Conservation (phyloP, 2,888 invertebrate species). For the Thymelicus lineola region DNA sequence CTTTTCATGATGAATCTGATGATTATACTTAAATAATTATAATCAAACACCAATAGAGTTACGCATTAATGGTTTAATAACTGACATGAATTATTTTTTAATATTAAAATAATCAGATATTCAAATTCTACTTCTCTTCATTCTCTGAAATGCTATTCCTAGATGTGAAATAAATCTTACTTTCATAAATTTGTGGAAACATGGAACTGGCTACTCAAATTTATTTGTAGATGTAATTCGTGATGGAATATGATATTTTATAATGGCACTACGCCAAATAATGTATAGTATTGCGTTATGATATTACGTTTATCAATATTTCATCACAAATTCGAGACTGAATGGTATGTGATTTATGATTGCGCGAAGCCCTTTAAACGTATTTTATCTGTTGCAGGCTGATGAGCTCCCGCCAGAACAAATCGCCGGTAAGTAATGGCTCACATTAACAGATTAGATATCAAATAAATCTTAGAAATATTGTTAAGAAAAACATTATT, state of each 20-base stretch:
- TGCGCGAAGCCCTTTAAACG: constrained; percentile 20
- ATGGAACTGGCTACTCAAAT: constrained; percentile 19
- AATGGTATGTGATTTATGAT: constrained; percentile 15
- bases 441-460: constrained; percentile 33
- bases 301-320: constrained; percentile 26
- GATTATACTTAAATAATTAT: no score
- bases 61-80: no score
- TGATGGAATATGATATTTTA: constrained; percentile 16
- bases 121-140: neutral
- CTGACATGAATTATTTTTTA: no score
- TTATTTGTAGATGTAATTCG: constrained; percentile 14
- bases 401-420: constrained; percentile 97
- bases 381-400: constrained; percentile 85
- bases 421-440: constrained; percentile 90
- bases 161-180: constrained; percentile 23
- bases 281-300: constrained; percentile 20
- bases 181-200: constrained; percentile 28
- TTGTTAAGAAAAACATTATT: constrained; percentile 42
- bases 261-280: constrained; percentile 28
- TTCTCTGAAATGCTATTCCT: constrained; percentile 5
- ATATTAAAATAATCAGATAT: no score
- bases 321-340: constrained; percentile 16
- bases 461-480: constrained; percentile 44
- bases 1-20: no score
- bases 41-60: no score